phyloP scores from a whole-genome alignment of 1,140 invertebrate genomes.

The Apis florea region DNA sequence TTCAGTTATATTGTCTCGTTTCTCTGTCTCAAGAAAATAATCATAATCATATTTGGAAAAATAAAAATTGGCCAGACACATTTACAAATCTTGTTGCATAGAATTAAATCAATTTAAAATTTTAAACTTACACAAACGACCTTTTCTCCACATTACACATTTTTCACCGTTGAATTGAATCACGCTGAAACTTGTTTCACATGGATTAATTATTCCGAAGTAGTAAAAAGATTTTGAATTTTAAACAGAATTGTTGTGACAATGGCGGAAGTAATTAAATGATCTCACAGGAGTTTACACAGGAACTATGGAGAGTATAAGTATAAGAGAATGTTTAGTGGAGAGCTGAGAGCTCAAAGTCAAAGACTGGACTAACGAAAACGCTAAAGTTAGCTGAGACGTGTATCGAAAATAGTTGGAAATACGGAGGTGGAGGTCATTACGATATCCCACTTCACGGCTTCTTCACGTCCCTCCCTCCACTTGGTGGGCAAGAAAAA shows the following conservation, averaged over 20 bases:
- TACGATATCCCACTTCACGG: conserved; percentile 60
- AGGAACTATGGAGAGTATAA: background rate
- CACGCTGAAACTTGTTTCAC: background rate
- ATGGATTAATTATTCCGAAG: background rate
- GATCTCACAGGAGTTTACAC: background rate
- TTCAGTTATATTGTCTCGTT: background rate
- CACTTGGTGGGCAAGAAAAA: background rate
- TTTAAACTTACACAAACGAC: background rate
- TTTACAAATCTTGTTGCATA: background rate
- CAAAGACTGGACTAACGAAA: conserved; percentile 72
- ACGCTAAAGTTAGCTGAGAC: conserved; percentile 75
- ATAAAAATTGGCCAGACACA: background rate
- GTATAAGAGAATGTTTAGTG: conserved; percentile 4
- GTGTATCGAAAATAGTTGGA: conserved; percentile 76
- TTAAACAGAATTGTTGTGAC: background rate
- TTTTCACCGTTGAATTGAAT: background rate
- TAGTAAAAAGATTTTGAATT: background rate
- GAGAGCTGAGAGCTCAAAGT: conserved; percentile 55
- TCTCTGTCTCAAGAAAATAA: background rate
- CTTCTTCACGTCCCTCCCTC: background rate
- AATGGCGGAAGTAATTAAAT: background rate
- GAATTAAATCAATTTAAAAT: background rate
- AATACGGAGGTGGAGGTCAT: conserved; percentile 75
- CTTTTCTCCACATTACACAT: background rate
- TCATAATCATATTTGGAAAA: background rate